Conservation (phyloP, 2,113 vertebrate species). For the Plestiodon gilberti region DNA sequence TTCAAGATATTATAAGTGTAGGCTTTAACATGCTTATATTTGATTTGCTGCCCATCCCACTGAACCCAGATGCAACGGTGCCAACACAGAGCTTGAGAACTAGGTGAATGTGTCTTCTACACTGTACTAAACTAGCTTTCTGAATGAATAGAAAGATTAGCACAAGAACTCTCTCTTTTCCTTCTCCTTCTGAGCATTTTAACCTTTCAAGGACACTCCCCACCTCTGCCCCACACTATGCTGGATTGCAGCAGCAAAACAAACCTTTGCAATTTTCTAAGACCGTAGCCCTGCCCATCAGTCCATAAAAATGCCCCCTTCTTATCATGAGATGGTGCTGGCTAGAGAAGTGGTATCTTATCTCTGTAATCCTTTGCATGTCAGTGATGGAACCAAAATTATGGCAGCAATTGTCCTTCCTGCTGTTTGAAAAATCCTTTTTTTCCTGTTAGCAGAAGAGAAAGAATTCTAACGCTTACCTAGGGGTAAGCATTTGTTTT, state of each 20-base stretch:
- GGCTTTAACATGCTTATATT: not conserved
- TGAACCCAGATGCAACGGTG: not conserved
- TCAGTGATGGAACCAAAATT: slow-evolving; percentile 35
- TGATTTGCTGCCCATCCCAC: not conserved
- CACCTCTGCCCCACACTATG: not conserved
- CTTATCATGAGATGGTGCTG: slow-evolving; percentile 42
- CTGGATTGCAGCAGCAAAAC: slow-evolving; percentile 10
- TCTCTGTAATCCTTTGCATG: slow-evolving; percentile 39
- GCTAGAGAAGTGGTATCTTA: slow-evolving; percentile 35
- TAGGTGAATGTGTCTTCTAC: not conserved
- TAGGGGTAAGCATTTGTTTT: slow-evolving; percentile 24
- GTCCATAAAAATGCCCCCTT: not conserved
- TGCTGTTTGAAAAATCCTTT: slow-evolving; percentile 24
- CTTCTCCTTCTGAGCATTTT: slow-evolving; percentile 22
- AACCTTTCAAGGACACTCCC: slow-evolving; percentile 18
- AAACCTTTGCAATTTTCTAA: slow-evolving; percentile 10
- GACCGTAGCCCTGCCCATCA: not conserved
- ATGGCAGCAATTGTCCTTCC: slow-evolving; percentile 9
- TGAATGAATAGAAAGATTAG: slow-evolving; percentile 34
- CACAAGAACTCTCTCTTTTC: not conserved
- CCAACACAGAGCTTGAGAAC: not conserved
- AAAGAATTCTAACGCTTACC: not conserved
- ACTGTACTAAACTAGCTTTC: slow-evolving; percentile 33
- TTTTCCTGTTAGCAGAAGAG: slow-evolving; percentile 13
- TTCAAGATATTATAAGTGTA: slow-evolving; percentile 47